Evolutionary conservation across 2,113 vertebrate genomes (phyloP), one percentile per base, ranked within the genome.

Genomic region (Nycticorax nycticorax): DNA sequence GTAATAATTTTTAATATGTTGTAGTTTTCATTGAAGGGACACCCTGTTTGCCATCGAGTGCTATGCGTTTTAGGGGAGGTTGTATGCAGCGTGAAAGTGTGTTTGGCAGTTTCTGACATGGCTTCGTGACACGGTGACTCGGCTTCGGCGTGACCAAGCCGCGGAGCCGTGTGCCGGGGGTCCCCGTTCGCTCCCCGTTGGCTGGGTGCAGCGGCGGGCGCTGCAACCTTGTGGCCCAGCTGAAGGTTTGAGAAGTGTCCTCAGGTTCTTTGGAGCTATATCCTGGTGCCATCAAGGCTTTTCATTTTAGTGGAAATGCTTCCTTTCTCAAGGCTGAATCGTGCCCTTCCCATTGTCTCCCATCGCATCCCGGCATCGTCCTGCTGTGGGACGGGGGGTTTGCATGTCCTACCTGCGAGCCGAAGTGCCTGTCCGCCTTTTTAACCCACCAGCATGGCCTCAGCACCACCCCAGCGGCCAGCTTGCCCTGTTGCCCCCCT

Each of bases 1-100:
- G 95, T 96, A 97, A 98, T 97, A 97, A 93, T 97, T 97, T 96
- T 96, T 98, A 97, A 98, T 97, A 97, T 63, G 96, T 96, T 93
- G 95, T 96, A 80, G 92, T 97, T 97, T 97, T 96, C 96, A 93
- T 97, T 97, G 97, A 97, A 97, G 95, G 93, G 95, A 97, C 94
- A 97, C 96, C 96, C 96, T 80, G 86, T 96, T 96, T 93, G 89
- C 96, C 77, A 93, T 96, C 71, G 18, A 85, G 69, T 83, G 93
- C 69, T 24, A 11, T 26, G 50, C 3, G 1, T 43, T 68, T 90
- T 37, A 17, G 87, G 67, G 81, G 77, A 79, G 92, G 68, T 33
- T 86, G 35, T 15, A 20, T 2, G 3, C 59, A 10, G 3, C 0
- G 18, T 39, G 74, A 32, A 30, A 45, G 77, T 12, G 57, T 14